These are phyloP conservation scores for Andrena dorsata DNA, from an alignment of 2,888 invertebrate species.

Conservation along the genomic window DNA sequence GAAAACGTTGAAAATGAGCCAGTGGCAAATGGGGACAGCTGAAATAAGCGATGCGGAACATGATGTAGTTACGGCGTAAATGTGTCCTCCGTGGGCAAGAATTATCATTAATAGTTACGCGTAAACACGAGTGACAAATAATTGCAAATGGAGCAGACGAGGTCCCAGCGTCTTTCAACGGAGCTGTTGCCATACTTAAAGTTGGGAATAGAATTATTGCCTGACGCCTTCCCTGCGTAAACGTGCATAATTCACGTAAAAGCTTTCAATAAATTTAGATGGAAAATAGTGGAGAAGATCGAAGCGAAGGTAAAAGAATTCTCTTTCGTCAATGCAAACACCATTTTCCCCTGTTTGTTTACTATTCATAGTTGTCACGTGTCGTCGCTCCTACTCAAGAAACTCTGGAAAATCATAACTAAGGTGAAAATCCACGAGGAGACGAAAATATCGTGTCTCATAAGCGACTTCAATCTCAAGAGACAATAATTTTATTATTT, in stretches of 20 bases:
- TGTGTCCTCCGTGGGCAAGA: conserved; percentile 58
- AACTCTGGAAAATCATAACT: too few species aligned
- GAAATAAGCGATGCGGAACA: conserved; percentile 70
- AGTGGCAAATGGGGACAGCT: conserved; percentile 70
- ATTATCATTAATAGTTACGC: conserved; percentile 61
- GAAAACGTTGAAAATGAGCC: conserved; percentile 72
- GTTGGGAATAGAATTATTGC: conserved; percentile 7
- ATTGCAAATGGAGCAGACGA: background rate
- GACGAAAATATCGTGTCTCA: too few species aligned
- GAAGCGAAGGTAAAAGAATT: background rate
- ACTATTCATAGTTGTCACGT: too few species aligned
- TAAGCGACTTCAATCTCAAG: too few species aligned
- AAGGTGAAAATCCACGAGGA: too few species aligned
- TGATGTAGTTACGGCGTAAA: conserved; percentile 62
- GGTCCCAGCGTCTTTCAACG: conserved; percentile 5
- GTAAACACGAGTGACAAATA: conserved; percentile 32
- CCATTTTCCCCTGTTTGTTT: too few species aligned
- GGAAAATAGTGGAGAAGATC: background rate
- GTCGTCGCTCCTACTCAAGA: too few species aligned
- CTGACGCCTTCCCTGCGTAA: background rate
- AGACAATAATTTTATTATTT: too few species aligned
- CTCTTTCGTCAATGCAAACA: too few species aligned
- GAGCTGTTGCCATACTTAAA: background rate
- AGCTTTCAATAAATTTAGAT: background rate
- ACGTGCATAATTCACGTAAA: background rate